Evolutionary conservation across 2,888 invertebrate genomes (phyloP).

Genomic region (Idaea dimidiata): DNA sequence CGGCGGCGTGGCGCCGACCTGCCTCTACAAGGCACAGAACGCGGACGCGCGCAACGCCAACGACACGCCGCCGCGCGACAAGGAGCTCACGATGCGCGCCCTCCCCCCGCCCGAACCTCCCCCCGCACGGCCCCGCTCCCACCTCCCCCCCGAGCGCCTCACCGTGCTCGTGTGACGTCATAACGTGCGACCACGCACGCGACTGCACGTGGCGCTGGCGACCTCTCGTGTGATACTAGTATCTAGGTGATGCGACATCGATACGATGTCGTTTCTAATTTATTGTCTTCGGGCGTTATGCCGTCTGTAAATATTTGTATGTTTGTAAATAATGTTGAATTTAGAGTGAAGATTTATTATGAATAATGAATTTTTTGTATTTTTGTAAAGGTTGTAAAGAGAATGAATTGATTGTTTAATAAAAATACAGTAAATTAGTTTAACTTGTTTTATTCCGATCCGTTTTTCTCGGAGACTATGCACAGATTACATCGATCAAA

Average conservation of each 20-base stretch:
- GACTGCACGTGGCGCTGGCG: constrained; percentile 10
- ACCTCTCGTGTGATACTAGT: constrained; percentile 47
- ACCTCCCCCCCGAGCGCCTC: constrained; percentile 64
- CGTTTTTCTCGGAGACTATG: constrained; percentile 7
- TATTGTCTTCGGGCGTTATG: constrained; percentile 52
- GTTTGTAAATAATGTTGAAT: constrained; percentile 66
- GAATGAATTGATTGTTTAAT: constrained; percentile 57
- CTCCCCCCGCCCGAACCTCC: constrained; percentile 67
- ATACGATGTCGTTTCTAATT: constrained; percentile 40
- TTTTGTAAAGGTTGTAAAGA: constrained; percentile 69
- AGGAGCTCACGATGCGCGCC: constrained; percentile 89
- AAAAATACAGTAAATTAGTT: constrained; percentile 50
- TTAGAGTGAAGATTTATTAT: constrained; percentile 51
- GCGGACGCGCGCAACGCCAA: constrained; percentile 92
- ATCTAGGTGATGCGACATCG: constrained; percentile 29
- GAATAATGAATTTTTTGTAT: constrained; percentile 48
- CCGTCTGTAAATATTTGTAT: constrained; percentile 67
- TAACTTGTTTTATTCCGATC: not conserved
- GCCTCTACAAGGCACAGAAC: constrained; percentile 91
- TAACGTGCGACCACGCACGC: no score
- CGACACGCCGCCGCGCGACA: constrained; percentile 88
- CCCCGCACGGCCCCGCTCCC: no score
- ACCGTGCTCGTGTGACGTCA: constrained; percentile 64
- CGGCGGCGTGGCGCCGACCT: constrained; percentile 81
- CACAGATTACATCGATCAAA: no score